Base-by-base conservation (phyloP, 1,140 invertebrate genomes). In the Stenopsyche tienmushanensis region DNA sequence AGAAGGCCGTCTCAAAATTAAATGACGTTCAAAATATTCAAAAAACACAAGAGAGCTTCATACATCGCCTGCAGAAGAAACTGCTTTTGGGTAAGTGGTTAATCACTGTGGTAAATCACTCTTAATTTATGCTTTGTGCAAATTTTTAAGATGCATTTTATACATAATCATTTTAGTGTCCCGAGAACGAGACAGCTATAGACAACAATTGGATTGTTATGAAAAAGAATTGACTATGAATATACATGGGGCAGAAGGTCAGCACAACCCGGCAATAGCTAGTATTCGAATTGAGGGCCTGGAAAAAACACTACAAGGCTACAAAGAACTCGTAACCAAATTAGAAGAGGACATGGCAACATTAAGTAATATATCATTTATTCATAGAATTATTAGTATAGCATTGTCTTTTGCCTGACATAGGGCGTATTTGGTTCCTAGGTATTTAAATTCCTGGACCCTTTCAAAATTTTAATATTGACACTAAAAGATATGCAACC, bases 201-300 rank as follows among this genome's bases (percentile, higher is more conserved):
- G 90, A 67, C 84, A 87, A 60, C 86, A 93, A 65, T 73, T 93
- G 29, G 90, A 92, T 67, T 87, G 89, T 26, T 93, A 92, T 71
- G 91, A 94, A 75, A 90, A 88, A 72, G 91, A 93, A 77, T 77
- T 89, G 60, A 90, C 89, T 7, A 80, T 84, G 72, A 75, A 75
- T 0, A 45, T 80, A 57, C 72, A 74, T 20, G 76, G 76, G 1
- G 2, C 77, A 76, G 62, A 63, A 69, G 13, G 74, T 72, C 72
- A 76, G 77, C 23, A 74, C 73, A 17, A 73, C 76, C 65, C 74
- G 73, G 55, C 71, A 85, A 71, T 70, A 82, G 53, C 71, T 79
- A 7, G 47, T 18, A 79, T 80, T 65, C 77, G 86, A n/a, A 79
- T 89, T 0, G 83, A 88, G 41, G 83, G 84, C 41, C 76, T 90